phyloP scores from a whole-genome alignment of 2,797 vertebrate species.

The Propithecus deckenii region DNA sequence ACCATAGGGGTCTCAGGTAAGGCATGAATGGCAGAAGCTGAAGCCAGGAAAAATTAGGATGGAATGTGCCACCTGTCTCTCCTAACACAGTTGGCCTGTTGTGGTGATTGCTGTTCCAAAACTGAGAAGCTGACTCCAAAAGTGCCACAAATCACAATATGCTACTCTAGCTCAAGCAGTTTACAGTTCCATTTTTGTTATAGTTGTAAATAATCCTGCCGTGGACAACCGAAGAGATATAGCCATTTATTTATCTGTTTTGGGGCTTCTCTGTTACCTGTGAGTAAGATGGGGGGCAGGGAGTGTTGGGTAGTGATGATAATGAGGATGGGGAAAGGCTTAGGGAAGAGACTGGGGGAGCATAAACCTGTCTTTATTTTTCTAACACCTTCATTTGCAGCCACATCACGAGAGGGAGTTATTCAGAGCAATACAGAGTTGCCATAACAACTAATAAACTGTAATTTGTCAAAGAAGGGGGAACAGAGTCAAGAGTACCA shows the following conservation, averaged over 20 bases:
- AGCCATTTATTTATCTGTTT: background rate
- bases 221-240: background rate
- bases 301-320: background rate
- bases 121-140: slow-evolving; percentile 15
- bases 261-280: background rate
- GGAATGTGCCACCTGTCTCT: slow-evolving; percentile 32
- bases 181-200: background rate
- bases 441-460: slow-evolving; percentile 86
- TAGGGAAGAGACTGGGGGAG: background rate
- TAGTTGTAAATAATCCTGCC: background rate
- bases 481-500: slow-evolving; percentile 72
- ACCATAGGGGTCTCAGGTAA: background rate
- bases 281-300: background rate
- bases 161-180: background rate
- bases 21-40: background rate
- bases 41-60: slow-evolving; percentile 43
- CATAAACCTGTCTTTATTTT: slow-evolving; percentile 69
- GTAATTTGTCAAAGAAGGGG: slow-evolving; percentile 83
- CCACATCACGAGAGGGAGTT: slow-evolving; percentile 67
- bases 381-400: slow-evolving; percentile 73
- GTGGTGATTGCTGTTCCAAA: slow-evolving; percentile 16
- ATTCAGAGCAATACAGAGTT: slow-evolving; percentile 79
- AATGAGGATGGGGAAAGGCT: background rate
- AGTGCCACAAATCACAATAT: background rate
- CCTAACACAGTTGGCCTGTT: background rate